Base-by-base conservation (phyloP, 2,113 vertebrate genomes). In the Ploceus nigricollis region DNA sequence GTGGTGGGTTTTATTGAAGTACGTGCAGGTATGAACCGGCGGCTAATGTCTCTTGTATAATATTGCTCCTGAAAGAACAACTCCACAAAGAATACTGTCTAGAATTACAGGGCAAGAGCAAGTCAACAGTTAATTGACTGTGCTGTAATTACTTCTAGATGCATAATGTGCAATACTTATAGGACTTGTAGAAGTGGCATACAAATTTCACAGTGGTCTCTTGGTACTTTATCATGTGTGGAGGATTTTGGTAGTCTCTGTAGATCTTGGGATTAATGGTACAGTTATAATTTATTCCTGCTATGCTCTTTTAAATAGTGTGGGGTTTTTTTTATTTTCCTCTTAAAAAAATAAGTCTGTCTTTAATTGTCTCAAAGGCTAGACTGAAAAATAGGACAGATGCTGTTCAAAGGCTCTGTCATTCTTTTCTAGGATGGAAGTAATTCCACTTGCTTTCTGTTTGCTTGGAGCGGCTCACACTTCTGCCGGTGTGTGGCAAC, bases 91-190 rank as follows among this genome's bases (percentile, higher is more conserved):
- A 93, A 93, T 94, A 83, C 80, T 89, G 80, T 84, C 86, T 96
- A 81, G 80, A 94, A 93, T 92, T 92, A 92, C 88, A 95, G 90
- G 93, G 88, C 94, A 96, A 83, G 93, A 96, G 92, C 86, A 92
- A 96, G 93, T 92, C 92, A 97, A 95, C 86, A 94, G 93, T 96
- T 96, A 96, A 97, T 96, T 97, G 88, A 82, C 72, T 93, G 88
- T 86, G 78, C 93, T 96, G 92, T 96, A 96, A 95, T 95, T 97
- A 94, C 86, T 96, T 96, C 88, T 94, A 89, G 92, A 88, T 96
- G 87, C 69, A 81, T 95, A 90, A 90, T 80, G 54, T 88, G 90
- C 84, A 93, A 91, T 91, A 84, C 88, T 93, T 95, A 81, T 14
- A 93, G 88, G 88, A 96, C 90, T 90, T 90, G 86, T 93, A 92